Evolutionary conservation across 23 tunicate species (phyloP).

Genomic region (Trididemnum miniatum): DNA sequence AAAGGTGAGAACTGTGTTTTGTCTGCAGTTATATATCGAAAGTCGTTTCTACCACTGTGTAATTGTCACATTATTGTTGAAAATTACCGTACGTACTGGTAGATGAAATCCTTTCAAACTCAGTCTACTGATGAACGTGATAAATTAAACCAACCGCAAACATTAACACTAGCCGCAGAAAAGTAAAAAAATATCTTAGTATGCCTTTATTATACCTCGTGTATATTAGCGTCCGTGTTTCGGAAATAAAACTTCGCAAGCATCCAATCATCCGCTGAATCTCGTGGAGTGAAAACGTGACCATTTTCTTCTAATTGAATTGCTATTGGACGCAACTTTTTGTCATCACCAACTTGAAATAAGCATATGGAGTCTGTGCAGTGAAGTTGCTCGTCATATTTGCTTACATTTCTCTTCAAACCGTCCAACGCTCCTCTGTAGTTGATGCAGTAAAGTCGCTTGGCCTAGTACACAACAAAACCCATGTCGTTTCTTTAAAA

Average conservation of each 20-base stretch:
- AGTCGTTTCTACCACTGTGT: too few relatives aligned
- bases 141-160: too few relatives aligned
- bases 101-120: too few relatives aligned
- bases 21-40: too few relatives aligned
- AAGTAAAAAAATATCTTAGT: too few relatives aligned
- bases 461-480: too few relatives aligned
- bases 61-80: too few relatives aligned
- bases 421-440: not conserved
- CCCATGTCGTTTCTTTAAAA: too few relatives aligned
- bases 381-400: not conserved
- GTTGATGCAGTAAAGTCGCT: constrained; percentile 10
- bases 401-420: not conserved
- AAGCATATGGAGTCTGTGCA: constrained; percentile 42
- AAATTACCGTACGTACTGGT: too few relatives aligned
- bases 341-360: constrained; percentile 33
- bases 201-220: constrained; percentile 32
- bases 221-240: constrained; percentile 15
- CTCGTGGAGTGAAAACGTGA: constrained; percentile 54
- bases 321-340: constrained; percentile 63
- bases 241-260: constrained; percentile 71
- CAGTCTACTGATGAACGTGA: too few relatives aligned
- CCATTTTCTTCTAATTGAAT: constrained; percentile 59
- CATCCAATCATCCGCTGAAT: constrained; percentile 61
- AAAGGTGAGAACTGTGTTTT: too few relatives aligned
- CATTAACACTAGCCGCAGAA: too few relatives aligned